These are phyloP conservation scores for Calidris pugnax DNA, from an alignment of 2,113 vertebrate species.

Conservation along the genomic window DNA sequence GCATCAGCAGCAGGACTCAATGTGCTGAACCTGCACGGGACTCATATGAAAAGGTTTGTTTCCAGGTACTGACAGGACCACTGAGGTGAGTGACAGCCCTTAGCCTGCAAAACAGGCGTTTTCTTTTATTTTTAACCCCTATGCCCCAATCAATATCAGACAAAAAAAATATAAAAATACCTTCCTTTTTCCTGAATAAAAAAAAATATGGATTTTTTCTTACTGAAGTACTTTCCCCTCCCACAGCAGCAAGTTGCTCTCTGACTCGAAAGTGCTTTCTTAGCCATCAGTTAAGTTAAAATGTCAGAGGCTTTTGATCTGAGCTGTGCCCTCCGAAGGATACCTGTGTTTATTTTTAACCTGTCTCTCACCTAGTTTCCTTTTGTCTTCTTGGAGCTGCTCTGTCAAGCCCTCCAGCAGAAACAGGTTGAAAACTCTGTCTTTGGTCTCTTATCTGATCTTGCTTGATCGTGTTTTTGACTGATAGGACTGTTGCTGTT, in stretches of 20 bases:
- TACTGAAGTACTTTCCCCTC: not conserved
- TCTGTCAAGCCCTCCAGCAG: not conserved
- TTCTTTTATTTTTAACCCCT: not conserved
- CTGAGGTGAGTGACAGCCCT: not conserved
- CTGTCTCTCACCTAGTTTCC: not conserved
- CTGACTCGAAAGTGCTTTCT: not conserved
- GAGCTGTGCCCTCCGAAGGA: not conserved
- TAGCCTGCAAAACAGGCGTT: not conserved
- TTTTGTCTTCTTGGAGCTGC: not conserved
- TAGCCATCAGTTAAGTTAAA: not conserved
- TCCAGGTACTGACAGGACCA: not conserved
- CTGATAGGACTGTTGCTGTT: not conserved
- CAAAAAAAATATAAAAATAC: not conserved
- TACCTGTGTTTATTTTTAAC: constrained; percentile 12
- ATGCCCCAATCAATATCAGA: not conserved
- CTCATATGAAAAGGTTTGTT: not conserved
- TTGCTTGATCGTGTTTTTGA: not conserved
- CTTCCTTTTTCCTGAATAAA: not conserved
- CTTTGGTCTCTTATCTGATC: not conserved
- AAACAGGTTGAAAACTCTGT: not conserved
- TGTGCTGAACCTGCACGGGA: not conserved
- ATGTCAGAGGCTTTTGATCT: not conserved
- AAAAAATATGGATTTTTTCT: not conserved
- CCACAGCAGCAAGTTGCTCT: not conserved
- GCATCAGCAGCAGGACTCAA: not conserved